Evolutionary conservation across 2,888 invertebrate genomes (phyloP).

Genomic region (Sipha maydis): DNA sequence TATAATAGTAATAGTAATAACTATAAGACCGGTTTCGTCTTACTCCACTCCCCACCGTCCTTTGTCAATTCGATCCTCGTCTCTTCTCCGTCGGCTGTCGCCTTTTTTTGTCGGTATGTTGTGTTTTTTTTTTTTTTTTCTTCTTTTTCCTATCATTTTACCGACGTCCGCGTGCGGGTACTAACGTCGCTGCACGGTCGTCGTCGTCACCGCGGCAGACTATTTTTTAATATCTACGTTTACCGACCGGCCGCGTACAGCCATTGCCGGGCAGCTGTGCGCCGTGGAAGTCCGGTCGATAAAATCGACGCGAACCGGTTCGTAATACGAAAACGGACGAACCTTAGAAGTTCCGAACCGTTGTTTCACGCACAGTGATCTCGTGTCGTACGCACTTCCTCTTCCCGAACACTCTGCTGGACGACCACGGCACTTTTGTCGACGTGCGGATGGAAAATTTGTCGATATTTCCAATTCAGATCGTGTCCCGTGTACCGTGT

Average conservation of each 20-base stretch:
- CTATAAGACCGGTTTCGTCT: slow-evolving; percentile 55
- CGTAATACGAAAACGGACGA: background rate
- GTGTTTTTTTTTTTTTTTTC: too few relatives aligned
- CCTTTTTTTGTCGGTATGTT: slow-evolving; percentile 29
- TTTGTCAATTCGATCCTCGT: background rate
- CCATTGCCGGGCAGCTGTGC: background rate
- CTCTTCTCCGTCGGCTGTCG: slow-evolving; percentile 42
- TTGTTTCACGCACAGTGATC: background rate
- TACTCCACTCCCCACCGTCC: background rate
- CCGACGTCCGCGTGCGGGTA: background rate
- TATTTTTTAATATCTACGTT: slow-evolving; percentile 52
- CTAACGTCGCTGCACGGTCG: background rate
- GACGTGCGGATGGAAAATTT: background rate
- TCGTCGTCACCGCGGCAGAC: slow-evolving; percentile 25
- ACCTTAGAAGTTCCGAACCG: background rate
- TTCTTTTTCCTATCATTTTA: slow-evolving; percentile 21
- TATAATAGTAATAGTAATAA: background rate
- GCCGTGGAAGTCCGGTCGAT: slow-evolving; percentile 33
- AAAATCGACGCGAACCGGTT: slow-evolving; percentile 52
- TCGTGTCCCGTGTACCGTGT: background rate
- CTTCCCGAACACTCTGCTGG: too few relatives aligned
- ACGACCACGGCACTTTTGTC: background rate
- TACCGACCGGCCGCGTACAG: background rate
- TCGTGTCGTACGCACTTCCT: background rate
- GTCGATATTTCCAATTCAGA: background rate